Conservation (phyloP, 2,797 vertebrate species). For the Ceryle rudis region DNA sequence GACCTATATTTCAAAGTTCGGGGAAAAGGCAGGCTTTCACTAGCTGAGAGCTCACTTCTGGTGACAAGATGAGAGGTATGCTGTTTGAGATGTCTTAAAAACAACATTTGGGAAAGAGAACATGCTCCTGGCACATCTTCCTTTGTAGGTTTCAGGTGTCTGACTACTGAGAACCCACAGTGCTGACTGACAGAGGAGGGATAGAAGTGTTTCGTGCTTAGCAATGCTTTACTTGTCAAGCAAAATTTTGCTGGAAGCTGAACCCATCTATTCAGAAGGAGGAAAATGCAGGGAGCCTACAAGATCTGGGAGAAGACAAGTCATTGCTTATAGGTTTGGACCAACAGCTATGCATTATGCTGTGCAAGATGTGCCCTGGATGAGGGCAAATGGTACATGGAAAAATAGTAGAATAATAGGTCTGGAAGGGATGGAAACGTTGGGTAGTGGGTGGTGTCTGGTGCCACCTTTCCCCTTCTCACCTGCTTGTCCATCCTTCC, state of each 20-base stretch:
- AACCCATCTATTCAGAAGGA: neutral
- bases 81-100: slow-evolving; percentile 12
- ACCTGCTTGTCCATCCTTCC: rapidly evolving
- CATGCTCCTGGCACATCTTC: neutral
- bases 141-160: neutral
- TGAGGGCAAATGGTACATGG: neutral
- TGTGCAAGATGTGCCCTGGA: neutral
- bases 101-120: neutral
- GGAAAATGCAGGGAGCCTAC: neutral
- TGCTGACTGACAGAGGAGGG: neutral
- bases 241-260: neutral
- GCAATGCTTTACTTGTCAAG: neutral
- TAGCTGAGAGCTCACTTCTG: neutral
- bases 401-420: neutral
- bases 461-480: neutral
- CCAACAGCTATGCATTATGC: neutral
- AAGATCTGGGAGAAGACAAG: neutral
- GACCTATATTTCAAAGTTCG: neutral
- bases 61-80: neutral
- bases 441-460: neutral
- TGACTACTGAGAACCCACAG: neutral
- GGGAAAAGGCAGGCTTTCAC: neutral
- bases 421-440: neutral
- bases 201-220: neutral
- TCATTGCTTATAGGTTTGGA: neutral